These are phyloP conservation scores for Odontocerum albicorne DNA, from an alignment of 2,888 invertebrate species.

Conservation along the genomic window DNA sequence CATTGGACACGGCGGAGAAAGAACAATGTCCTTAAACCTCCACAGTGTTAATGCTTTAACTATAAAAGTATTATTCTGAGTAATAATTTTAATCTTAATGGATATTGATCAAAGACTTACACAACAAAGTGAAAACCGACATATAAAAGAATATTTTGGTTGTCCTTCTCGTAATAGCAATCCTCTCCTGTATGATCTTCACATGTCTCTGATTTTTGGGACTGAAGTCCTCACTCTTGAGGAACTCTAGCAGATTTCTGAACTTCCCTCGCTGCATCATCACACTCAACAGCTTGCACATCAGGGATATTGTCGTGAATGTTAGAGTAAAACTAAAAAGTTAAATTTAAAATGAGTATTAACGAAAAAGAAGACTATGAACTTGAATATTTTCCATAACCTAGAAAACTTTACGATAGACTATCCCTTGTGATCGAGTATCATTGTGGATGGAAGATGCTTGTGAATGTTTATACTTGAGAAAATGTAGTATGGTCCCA, in stretches of 20 bases:
- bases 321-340: conserved; percentile 19
- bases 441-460: too few species aligned
- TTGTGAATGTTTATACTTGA: too few species aligned
- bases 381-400: too few species aligned
- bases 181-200: conserved; percentile 2
- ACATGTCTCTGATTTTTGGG: conserved; percentile 17
- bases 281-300: conserved; percentile 19
- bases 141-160: conserved; percentile 18
- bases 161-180: conserved; percentile 2
- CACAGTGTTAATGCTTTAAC: too few species aligned
- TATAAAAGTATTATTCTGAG: too few species aligned
- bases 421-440: too few species aligned
- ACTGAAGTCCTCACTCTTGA: conserved; percentile 19
- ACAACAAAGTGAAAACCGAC: conserved; percentile 22
- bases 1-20: too few species aligned
- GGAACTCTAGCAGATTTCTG: conserved; percentile 9
- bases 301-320: conserved; percentile 23
- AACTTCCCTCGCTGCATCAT: conserved; percentile 11
- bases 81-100: too few species aligned
- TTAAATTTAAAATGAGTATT: neutral
- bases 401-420: too few species aligned
- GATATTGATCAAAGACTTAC: too few species aligned
- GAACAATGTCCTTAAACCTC: too few species aligned
- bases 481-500: too few species aligned
- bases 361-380: neutral